These are phyloP conservation scores for Coccyzus lansbergi DNA, from an alignment of 2,797 vertebrate genomes.

Conservation along the genomic window DNA sequence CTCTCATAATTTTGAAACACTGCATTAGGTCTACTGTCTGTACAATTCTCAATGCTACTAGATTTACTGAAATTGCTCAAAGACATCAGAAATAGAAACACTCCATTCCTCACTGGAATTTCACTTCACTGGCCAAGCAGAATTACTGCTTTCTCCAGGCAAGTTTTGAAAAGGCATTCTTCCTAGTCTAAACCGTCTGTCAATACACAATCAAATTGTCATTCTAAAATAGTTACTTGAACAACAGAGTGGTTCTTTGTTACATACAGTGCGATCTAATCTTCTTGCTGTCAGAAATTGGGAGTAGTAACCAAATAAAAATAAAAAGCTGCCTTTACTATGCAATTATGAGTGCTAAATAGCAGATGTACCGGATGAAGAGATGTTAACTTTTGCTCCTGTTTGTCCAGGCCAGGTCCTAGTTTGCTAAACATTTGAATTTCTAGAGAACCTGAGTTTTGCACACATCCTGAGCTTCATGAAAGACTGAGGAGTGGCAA, in stretches of 20 bases:
- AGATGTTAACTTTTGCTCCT: background rate
- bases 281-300: background rate
- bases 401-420: background rate
- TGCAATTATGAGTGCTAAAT: background rate
- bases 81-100: slow-evolving; percentile 1
- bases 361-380: background rate
- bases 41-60: background rate
- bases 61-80: slow-evolving; percentile 13
- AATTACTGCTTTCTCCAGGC: slow-evolving; percentile 5
- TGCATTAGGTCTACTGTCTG: background rate
- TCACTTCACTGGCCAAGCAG: slow-evolving; percentile 25
- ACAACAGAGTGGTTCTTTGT: background rate
- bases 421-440: background rate
- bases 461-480: background rate
- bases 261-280: background rate
- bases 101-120: background rate
- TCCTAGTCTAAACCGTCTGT: background rate
- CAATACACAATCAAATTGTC: background rate
- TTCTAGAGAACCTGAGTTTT: background rate
- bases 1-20: slow-evolving; percentile 8
- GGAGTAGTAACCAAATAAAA: background rate
- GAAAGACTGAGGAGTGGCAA: background rate
- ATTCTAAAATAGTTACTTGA: background rate
- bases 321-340: background rate
- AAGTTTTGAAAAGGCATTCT: background rate